A percentile compares a stretch with the other conserved stretches of the same genome.
phyloP scores from a whole-genome alignment of 2,888 invertebrate species.

The Lypha dubia region DNA sequence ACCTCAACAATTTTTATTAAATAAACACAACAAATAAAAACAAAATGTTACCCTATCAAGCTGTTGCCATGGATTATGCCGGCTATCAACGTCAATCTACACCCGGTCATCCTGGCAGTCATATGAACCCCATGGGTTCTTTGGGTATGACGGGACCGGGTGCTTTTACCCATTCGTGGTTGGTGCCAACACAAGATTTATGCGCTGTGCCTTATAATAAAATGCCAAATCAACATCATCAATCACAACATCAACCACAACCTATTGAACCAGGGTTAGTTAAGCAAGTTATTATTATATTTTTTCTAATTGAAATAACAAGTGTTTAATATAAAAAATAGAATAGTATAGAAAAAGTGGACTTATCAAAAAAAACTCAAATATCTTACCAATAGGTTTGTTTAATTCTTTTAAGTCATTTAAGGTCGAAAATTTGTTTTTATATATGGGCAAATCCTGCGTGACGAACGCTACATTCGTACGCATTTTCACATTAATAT shows the following conservation, averaged over 20 bases:
- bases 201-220: slow-evolving; percentile 93
- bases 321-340: not conserved
- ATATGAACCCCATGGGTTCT: slow-evolving; percentile 83
- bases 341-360: not conserved
- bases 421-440: too few species aligned
- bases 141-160: slow-evolving; percentile 84
- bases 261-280: slow-evolving; percentile 91
- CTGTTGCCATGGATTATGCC: slow-evolving; percentile 94
- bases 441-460: too few species aligned
- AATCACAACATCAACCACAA: slow-evolving; percentile 82
- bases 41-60: slow-evolving; percentile 92
- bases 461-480: too few species aligned
- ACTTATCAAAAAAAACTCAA: not conserved
- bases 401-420: too few species aligned
- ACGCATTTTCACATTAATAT: too few species aligned
- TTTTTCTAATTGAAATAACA: too few species aligned
- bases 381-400: too few species aligned
- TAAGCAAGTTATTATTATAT: slow-evolving; percentile 40
- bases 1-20: slow-evolving; percentile 29
- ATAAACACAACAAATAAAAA: not conserved
- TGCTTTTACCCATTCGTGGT: slow-evolving; percentile 97
- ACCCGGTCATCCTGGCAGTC: slow-evolving; percentile 81
- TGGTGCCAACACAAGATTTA: slow-evolving; percentile 96
- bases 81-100: slow-evolving; percentile 86
- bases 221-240: slow-evolving; percentile 83